Evolutionary conservation across 2,888 invertebrate species (phyloP).

Genomic region (Julus scandinavius): DNA sequence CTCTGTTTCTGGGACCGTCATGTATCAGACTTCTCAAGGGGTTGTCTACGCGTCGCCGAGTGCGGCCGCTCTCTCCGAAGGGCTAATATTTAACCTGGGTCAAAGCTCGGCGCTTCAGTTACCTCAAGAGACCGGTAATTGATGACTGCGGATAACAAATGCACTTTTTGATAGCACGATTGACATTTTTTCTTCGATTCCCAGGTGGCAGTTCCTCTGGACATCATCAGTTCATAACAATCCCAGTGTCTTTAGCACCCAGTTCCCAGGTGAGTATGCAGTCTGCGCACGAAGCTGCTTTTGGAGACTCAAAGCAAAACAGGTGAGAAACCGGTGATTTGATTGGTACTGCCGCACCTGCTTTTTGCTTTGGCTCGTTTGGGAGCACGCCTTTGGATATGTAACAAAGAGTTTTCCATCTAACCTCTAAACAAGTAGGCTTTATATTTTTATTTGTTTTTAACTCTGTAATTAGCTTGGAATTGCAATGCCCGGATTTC

Average conservation of each 20-base stretch:
- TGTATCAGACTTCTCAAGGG: conserved; percentile 67
- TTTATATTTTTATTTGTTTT: background rate
- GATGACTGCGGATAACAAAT: background rate
- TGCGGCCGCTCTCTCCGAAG: conserved; percentile 61
- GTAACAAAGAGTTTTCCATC: background rate
- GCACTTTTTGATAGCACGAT: background rate
- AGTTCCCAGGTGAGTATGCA: conserved; percentile 61
- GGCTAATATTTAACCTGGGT: conserved; percentile 65
- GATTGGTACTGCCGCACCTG: conserved; percentile 28
- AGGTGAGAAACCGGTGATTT: conserved; percentile 48
- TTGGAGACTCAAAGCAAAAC: conserved; percentile 48
- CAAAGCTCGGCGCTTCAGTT: conserved; percentile 59
- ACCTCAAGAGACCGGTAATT: conserved; percentile 59
- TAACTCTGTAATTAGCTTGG: background rate
- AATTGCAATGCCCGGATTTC: background rate
- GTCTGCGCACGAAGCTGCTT: conserved; percentile 48
- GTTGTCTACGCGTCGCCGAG: conserved; percentile 66
- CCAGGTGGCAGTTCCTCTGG: conserved; percentile 52
- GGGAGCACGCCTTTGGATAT: background rate
- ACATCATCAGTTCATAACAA: conserved; percentile 66
- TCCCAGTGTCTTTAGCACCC: conserved; percentile 64
- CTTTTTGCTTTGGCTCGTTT: conserved; percentile 39
- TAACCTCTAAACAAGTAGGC: conserved; percentile 23
- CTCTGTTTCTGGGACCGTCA: conserved; percentile 61
- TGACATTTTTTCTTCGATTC: background rate